Percentiles rank a stretch among this genome's conserved stretches.
Evolutionary conservation across 2,113 vertebrate species (phyloP).

Genomic region (Passer montanus): DNA sequence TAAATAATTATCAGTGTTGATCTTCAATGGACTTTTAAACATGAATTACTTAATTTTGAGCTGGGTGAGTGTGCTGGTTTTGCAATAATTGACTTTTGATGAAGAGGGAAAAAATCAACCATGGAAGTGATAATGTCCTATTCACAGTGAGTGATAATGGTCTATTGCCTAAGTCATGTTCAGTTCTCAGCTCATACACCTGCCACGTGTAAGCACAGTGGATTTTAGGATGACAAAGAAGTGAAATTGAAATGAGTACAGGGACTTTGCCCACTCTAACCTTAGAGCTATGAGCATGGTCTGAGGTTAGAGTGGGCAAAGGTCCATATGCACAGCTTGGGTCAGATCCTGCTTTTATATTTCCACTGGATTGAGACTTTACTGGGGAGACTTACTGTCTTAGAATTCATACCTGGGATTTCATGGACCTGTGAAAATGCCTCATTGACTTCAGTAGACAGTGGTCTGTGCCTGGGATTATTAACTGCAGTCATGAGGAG

Average conservation of each 20-base stretch:
- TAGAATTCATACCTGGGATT: background rate
- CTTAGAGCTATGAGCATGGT: background rate
- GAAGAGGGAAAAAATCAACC: background rate
- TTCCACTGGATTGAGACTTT: background rate
- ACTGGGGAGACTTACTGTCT: background rate
- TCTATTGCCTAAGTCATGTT: background rate
- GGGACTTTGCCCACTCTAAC: background rate
- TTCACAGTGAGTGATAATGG: background rate
- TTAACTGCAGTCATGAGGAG: background rate
- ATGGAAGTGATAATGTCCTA: background rate
- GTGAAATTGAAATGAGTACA: background rate
- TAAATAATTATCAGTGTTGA: background rate
- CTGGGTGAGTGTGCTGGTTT: background rate
- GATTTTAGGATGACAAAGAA: background rate
- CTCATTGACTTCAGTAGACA: background rate
- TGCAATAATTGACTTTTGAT: background rate
- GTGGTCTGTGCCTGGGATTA: background rate
- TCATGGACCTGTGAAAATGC: background rate
- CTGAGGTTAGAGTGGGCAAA: background rate
- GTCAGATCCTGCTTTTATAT: background rate
- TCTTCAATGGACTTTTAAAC: background rate
- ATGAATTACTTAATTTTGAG: background rate
- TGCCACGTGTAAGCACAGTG: background rate
- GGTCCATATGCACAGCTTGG: background rate
- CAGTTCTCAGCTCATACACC: background rate